phyloP scores from a whole-genome alignment of 1,140 invertebrate genomes.

The Belonocnema kinseyi region DNA sequence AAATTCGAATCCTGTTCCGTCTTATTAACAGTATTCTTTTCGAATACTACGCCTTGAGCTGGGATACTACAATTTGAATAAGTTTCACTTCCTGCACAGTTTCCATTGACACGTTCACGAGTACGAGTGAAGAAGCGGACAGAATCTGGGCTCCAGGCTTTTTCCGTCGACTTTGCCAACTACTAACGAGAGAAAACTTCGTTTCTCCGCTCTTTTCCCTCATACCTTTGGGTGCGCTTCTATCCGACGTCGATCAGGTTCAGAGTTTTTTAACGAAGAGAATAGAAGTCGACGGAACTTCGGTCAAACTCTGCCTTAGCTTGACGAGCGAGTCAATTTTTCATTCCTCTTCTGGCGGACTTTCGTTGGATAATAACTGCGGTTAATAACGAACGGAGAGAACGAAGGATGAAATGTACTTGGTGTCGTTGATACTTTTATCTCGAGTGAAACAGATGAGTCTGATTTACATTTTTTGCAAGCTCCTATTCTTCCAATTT shows the following conservation, averaged over 20 bases:
- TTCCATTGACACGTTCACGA: slow-evolving; percentile 22
- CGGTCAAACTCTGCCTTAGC: slow-evolving; percentile 55
- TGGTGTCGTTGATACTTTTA: background rate
- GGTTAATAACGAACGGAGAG: slow-evolving; percentile 14
- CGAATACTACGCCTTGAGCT: background rate
- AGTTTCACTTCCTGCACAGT: slow-evolving; percentile 26
- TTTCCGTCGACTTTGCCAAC: slow-evolving; percentile 51
- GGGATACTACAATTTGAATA: slow-evolving; percentile 9
- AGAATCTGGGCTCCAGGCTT: slow-evolving; percentile 47
- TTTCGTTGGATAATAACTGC: slow-evolving; percentile 56
- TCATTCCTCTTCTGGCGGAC: slow-evolving; percentile 63
- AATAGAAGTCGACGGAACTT: slow-evolving; percentile 60
- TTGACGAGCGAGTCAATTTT: slow-evolving; percentile 67
- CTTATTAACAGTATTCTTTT: slow-evolving; percentile 5
- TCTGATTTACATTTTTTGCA: background rate
- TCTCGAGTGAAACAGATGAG: too few relatives aligned
- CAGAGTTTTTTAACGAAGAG: slow-evolving; percentile 58
- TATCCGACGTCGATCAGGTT: slow-evolving; percentile 40
- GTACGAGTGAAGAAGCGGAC: background rate
- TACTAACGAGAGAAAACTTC: slow-evolving; percentile 59
- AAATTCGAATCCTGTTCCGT: background rate
- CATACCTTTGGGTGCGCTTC: slow-evolving; percentile 33
- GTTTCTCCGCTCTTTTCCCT: slow-evolving; percentile 48
- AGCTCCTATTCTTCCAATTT: too few relatives aligned
- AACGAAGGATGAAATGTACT: slow-evolving; percentile 31